Base-by-base conservation (phyloP, 2,888 invertebrate species). In the Pachliopta kotzebuea region DNA sequence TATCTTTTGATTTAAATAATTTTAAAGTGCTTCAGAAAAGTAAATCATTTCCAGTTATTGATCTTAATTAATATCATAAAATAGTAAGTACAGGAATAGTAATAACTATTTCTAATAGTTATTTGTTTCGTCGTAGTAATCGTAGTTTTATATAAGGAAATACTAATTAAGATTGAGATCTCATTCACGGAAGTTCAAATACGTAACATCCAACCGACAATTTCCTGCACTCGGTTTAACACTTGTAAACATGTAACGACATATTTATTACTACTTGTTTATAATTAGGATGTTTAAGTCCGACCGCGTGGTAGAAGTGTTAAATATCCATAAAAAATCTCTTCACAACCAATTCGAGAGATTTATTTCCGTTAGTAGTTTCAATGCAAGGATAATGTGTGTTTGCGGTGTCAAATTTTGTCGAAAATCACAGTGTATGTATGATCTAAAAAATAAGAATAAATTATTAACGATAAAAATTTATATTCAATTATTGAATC, bases 221-320 rank as follows among this genome's bases (percentile, higher is more conserved):
- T 80, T 79, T 85, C 84, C 83, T 80, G 83, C 69, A 66, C 63
- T 56, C 69, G n/a, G 58, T 58, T 68, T 72, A 72, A 72, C 72
- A 73, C 72, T 74, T 72, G 73, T 73, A 70, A 73, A 74, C 65
- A 63, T 66, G 65, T 73, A 77, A 74, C 72, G 81, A 82, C 79
- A 77, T 73, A 80, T 84, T 84, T 85, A 84, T 80, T 79, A 70
- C 75, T 61, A 57, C 68, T 76, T 76, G 80, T 81, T 81, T 80
- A 79, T 80, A 78, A 76, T 75, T 71, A 63, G 72, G 70, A 69
- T 56, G 70, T 72, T 72, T 73, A 75, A 70, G 45, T 57, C 60
- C 37, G 56, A 56, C 57, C 56, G 65, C 65, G 50, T 56, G 60
- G 50, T 56, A 59, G 55, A 59, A 24, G 42, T 60, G 55, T 64